These are phyloP conservation scores for Cassiopea xamachana DNA, from an alignment of 30 jellyfish, hydroid and myxozoan genomes.

Conservation along the genomic window DNA sequence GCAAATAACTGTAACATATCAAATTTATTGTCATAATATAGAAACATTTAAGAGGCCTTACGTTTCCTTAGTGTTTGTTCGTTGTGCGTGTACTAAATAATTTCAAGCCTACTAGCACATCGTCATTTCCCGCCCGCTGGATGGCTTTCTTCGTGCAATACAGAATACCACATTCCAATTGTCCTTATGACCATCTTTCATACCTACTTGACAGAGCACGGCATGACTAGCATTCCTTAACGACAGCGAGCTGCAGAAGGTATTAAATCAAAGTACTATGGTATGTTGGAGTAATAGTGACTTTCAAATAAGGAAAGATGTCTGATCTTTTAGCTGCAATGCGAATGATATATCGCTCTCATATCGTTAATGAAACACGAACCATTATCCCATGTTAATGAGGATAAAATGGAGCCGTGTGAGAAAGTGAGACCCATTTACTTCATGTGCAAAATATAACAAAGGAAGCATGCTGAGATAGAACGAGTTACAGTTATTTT, in stretches of 20 bases:
- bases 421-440: too few relatives aligned
- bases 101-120: neutral
- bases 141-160: conserved; percentile 4
- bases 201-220: neutral
- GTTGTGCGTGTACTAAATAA: neutral
- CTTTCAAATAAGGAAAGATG: too few relatives aligned
- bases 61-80: neutral
- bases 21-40: too few relatives aligned
- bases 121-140: conserved; percentile 19
- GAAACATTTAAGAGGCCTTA: neutral
- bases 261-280: neutral
- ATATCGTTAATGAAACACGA: too few relatives aligned
- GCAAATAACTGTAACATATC: neutral
- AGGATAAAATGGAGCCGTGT: too few relatives aligned
- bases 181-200: neutral
- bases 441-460: neutral
- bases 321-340: too few relatives aligned
- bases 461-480: neutral
- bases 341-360: too few relatives aligned
- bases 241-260: neutral
- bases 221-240: neutral
- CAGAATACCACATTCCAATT: neutral
- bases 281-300: neutral
- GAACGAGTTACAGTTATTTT: neutral
- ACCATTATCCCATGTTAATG: too few relatives aligned